Evolutionary conservation across 2,113 vertebrate genomes (phyloP), one percentile per base, ranked within the genome.

Genomic region (Perognathus longimembris): DNA sequence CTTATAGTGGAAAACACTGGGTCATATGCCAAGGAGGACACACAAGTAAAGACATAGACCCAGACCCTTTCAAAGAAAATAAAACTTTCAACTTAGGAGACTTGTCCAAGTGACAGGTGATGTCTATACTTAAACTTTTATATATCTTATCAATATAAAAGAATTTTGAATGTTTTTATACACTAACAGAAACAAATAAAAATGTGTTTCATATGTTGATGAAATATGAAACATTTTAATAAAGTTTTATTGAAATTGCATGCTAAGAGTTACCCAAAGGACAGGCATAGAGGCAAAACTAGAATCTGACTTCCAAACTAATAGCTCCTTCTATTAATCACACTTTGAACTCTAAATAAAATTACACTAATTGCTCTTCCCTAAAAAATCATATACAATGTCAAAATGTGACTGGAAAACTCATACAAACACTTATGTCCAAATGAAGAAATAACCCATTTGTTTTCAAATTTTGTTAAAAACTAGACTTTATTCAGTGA

Each of bases 301-400:
- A 73, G 71, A 92, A 81, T 73, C 28, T 42, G 38, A 88, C 81
- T 91, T 74, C 32, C 34, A 90, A 92, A 32, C 21, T 34, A 85
- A 88, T 17, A 24, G 20, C 36, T 88, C 90, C 69, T 66, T 80
- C 42, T 50, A 70, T 28, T 76, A 69, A 67, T 73, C 63, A 80
- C 20, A 85, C 7, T 64, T 30, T 66, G 6, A 92, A 83, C 24
- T 54, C 80, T 61, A 69, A 83, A 54, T 76, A 94, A 88, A 78
- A 6, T 63, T 50, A 57, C 17, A 78, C 40, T 70, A 63, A 92
- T 1, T 63, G 15, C 24, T 67, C 74, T 7, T 96, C 54, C 66
- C 32, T 57, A 38, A 38, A 78, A 88, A 74, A n/a, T 34, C 9
- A 79, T 79, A 40, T 50, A 67, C 64, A 70, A 9, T 17, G 57